Conservation (phyloP, 2,113 vertebrate genomes). For the Eulemur rufifrons region DNA sequence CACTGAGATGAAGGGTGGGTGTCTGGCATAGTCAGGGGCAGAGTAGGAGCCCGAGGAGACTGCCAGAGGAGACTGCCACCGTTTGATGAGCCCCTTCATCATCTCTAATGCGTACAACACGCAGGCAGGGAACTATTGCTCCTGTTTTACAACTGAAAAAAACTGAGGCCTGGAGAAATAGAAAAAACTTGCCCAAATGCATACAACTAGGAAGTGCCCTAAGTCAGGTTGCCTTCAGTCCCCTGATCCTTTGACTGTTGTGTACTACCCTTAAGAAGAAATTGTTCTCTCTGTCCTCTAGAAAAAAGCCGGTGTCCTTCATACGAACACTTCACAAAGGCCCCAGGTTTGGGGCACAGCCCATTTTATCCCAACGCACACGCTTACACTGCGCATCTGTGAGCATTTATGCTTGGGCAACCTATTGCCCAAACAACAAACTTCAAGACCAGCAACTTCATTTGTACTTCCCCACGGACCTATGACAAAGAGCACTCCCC, state of each 20-base stretch:
- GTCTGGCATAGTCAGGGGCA: background rate
- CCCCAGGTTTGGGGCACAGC: background rate
- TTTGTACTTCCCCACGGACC: background rate
- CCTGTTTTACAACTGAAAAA: background rate
- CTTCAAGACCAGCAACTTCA: background rate
- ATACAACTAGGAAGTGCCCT: background rate
- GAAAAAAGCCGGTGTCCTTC: background rate
- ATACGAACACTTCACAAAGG: background rate
- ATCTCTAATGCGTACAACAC: background rate
- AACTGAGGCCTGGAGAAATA: background rate
- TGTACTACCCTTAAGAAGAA: background rate
- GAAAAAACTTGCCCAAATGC: background rate
- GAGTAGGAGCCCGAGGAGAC: background rate
- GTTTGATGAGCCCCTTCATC: background rate
- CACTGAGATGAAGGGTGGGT: background rate
- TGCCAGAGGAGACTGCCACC: background rate
- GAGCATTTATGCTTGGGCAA: background rate
- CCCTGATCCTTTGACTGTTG: background rate
- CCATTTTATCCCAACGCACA: background rate
- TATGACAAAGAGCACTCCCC: background rate
- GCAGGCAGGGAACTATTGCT: background rate
- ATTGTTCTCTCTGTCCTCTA: background rate
- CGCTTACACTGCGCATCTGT: rapidly evolving
- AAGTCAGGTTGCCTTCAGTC: background rate
- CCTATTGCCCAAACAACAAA: background rate